A percentile compares a stretch with the other conserved stretches of the same genome.
Conservation (phyloP, 2,888 invertebrate species). For the Yponomeuta cagnagella region DNA sequence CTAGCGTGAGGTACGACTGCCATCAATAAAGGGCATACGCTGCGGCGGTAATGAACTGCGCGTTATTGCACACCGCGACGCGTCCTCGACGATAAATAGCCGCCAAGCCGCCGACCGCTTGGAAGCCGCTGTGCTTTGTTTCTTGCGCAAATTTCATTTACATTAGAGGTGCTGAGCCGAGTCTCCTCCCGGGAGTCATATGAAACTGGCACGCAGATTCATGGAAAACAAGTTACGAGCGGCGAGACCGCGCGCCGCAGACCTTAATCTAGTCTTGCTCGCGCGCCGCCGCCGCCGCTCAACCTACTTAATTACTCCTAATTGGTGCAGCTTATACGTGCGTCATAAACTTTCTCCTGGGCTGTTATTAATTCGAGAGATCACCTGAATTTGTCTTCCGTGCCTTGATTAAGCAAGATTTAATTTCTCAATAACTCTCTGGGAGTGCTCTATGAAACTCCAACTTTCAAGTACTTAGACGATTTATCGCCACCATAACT, state of each 20-base stretch:
- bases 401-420: conserved; percentile 8
- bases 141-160: conserved; percentile 73
- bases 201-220: conserved; percentile 67
- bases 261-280: conserved; percentile 58
- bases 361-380: conserved; percentile 50
- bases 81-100: conserved; percentile 68
- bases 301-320: conserved; percentile 69
- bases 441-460: conserved; percentile 7
- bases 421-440: conserved; percentile 8
- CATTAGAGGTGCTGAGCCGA: conserved; percentile 67
- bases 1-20: conserved; percentile 47
- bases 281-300: conserved; percentile 43
- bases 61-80: conserved; percentile 60
- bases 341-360: conserved; percentile 57
- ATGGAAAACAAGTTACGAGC: conserved; percentile 68
- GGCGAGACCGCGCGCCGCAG: conserved; percentile 51
- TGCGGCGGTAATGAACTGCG: conserved; percentile 57
- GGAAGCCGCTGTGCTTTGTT: conserved; percentile 63
- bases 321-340: conserved; percentile 64
- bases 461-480: conserved; percentile 3
- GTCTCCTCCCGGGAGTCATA: conserved; percentile 61
- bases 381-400: conserved; percentile 40
- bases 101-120: conserved; percentile 47
- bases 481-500: conserved; percentile 4
- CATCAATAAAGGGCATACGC: conserved; percentile 71